A percentile compares a stretch with the other conserved stretches of the same genome.
Conservation (phyloP, 2,888 invertebrate genomes). For the Nemurella pictetii region DNA sequence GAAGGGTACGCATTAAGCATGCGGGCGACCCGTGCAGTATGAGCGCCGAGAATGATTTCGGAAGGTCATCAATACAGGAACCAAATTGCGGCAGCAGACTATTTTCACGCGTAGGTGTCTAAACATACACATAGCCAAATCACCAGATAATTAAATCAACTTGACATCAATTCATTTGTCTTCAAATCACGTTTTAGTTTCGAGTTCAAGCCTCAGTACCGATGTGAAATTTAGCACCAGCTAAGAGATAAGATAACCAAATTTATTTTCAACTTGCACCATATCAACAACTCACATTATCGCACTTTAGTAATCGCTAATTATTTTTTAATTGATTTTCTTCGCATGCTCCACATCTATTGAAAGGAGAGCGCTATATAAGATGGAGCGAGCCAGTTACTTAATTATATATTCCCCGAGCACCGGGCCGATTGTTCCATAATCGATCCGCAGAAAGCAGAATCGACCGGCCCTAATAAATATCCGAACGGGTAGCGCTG, state of each 20-base stretch:
- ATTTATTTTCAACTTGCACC: neutral
- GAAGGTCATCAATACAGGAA: no score
- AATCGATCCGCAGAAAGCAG: neutral
- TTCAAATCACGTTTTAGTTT: neutral
- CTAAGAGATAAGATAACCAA: neutral
- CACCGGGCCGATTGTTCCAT: neutral
- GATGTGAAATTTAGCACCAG: neutral
- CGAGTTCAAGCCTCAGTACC: neutral
- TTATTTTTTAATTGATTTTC: neutral
- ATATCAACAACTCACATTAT: neutral
- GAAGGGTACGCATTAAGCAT: no score
- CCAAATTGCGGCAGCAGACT: no score
- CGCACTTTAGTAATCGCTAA: neutral
- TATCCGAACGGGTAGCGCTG: neutral
- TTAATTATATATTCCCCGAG: neutral
- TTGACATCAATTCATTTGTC: neutral
- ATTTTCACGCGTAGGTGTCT: no score
- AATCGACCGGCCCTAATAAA: neutral
- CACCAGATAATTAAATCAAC: no score
- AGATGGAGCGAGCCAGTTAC: neutral
- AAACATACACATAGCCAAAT: no score
- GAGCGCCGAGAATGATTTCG: no score
- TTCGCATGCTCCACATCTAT: neutral
- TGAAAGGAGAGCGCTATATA: neutral
- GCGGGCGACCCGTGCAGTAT: no score